Conservation (phyloP, 2,888 invertebrate species). For the Pseudococcus jackbeardsleyi region DNA sequence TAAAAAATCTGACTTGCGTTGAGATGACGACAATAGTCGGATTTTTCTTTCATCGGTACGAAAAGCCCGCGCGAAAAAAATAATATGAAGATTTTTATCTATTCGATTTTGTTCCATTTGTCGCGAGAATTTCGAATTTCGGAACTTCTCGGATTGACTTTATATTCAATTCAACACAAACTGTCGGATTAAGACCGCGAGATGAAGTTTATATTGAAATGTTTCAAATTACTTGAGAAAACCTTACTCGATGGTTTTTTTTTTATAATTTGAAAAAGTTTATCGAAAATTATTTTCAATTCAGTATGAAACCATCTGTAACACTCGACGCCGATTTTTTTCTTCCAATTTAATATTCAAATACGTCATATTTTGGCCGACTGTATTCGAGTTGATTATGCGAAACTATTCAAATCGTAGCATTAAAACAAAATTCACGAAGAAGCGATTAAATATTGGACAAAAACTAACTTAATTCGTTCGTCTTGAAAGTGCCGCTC, state of each 20-base stretch:
- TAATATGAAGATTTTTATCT: too few species aligned
- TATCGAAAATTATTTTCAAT: background rate
- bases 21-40: too few species aligned
- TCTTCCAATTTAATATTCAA: background rate
- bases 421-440: background rate
- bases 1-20: too few species aligned
- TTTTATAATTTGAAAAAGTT: constrained; percentile 1
- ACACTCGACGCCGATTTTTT: background rate
- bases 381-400: background rate
- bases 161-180: background rate
- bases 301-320: background rate
- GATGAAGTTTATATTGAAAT: background rate
- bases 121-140: background rate
- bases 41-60: too few species aligned
- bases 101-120: background rate
- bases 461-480: background rate
- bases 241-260: background rate
- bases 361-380: too few species aligned
- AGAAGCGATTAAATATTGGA: background rate
- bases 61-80: too few species aligned
- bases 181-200: background rate
- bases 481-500: background rate
- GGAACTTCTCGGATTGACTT: background rate
- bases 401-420: background rate
- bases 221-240: constrained; percentile 6